phyloP scores from a whole-genome alignment of 2,888 invertebrate genomes.

The Thymelicus lineola region DNA sequence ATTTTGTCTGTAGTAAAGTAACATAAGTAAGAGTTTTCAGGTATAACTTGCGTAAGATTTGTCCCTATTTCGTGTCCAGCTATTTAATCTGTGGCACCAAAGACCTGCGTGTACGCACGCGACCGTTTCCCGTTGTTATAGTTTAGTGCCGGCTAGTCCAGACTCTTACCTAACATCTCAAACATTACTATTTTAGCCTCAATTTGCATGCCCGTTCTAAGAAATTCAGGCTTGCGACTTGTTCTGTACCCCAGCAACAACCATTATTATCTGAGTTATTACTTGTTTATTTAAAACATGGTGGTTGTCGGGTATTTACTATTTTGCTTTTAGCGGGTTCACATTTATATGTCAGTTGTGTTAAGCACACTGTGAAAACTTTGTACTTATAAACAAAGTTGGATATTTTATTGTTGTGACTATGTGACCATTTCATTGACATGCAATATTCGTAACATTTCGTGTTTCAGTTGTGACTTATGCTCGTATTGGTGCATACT shows the following conservation, averaged over 20 bases:
- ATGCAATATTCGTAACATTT: too few species aligned
- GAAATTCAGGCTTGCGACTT: slow-evolving; percentile 19
- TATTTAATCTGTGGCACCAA: too few species aligned
- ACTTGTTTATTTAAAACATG: slow-evolving; percentile 5
- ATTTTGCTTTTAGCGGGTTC: slow-evolving; percentile 4
- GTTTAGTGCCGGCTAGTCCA: slow-evolving; percentile 6
- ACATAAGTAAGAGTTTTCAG: too few species aligned
- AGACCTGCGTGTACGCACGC: slow-evolving; percentile 15
- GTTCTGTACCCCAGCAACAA: slow-evolving; percentile 10
- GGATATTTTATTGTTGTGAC: too few species aligned
- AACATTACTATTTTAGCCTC: slow-evolving; percentile 42
- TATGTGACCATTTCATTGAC: too few species aligned
- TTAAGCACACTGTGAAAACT: background rate
- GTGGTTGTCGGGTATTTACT: background rate
- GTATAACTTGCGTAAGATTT: background rate
- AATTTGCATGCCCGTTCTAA: slow-evolving; percentile 43
- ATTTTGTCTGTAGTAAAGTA: too few species aligned
- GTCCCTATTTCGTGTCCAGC: background rate
- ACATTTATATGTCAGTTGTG: background rate
- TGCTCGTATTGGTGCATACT: too few species aligned
- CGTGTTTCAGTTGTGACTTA: too few species aligned
- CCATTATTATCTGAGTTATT: slow-evolving; percentile 3
- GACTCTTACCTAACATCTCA: slow-evolving; percentile 22
- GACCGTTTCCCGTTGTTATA: slow-evolving; percentile 19
- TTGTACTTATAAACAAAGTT: background rate